phyloP scores from a whole-genome alignment of 2,888 invertebrate species.

The Eilema caniola region DNA sequence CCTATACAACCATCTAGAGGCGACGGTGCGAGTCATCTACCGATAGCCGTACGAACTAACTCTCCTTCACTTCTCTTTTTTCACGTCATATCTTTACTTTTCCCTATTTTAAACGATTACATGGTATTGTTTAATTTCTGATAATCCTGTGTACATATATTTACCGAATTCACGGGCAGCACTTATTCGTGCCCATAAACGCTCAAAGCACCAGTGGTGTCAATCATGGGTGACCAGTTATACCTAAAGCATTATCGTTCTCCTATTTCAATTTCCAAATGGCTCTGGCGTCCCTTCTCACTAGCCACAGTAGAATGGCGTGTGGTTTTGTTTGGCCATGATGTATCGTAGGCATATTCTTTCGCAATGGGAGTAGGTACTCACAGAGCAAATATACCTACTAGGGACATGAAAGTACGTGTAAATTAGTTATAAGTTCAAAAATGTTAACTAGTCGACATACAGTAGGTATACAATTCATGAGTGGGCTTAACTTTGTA shows the following conservation, averaged over 20 bases:
- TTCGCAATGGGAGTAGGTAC: neutral
- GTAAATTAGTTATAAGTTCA: neutral
- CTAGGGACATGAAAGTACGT: too few species aligned
- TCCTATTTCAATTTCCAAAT: slow-evolving; percentile 2
- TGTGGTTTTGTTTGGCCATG: neutral
- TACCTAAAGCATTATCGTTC: neutral
- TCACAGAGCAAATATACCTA: neutral
- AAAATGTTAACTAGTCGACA: too few species aligned
- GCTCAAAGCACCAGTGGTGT: neutral
- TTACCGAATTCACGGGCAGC: neutral
- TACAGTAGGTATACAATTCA: too few species aligned
- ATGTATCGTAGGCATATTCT: neutral
- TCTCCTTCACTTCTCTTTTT: too few species aligned
- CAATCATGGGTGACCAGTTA: neutral
- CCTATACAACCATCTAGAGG: too few species aligned
- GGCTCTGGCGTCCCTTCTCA: neutral
- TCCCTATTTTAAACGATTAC: too few species aligned
- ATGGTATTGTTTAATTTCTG: too few species aligned
- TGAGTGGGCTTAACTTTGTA: too few species aligned
- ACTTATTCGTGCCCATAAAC: neutral
- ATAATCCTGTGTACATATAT: too few species aligned
- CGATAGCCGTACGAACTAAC: too few species aligned
- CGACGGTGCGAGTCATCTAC: too few species aligned
- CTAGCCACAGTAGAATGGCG: neutral
- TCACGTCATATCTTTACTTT: too few species aligned